Evolutionary conservation across 2,797 vertebrate genomes (phyloP), one percentile per base, ranked within the genome.

Genomic region (Cyprinodon diabolis): DNA sequence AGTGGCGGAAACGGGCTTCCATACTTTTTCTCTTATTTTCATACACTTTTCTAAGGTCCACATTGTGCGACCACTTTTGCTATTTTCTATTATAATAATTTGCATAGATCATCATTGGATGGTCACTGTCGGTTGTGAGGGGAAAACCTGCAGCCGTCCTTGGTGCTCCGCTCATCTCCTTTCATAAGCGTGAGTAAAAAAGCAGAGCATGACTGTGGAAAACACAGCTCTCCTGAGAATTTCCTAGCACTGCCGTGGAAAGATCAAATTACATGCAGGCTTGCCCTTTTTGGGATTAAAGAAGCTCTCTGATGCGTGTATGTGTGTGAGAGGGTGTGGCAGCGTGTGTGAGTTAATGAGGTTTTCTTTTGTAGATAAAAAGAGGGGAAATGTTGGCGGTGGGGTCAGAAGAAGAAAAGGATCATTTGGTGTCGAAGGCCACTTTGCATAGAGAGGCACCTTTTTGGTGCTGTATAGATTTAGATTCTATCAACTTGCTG

Each of bases 231-330:
- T 79, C 54, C 70, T 74, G 78, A 73, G 81, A 65, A 80, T 84
- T 78, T 85, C 76, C 79, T 74, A 74, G 73, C 72, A 75, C 58
- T 9, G 0, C 19, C 30, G 19, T 21, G 0, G 81, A 84, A 77
- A 87, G 81, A 84, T 85, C 79, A 71, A 80, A 78, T 85, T 72
- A 72, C 76, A 69, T 21, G 43, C 75, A 60, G 63, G 56, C 21
- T 60, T 48, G 68, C 30, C 52, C 81, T 78, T 8, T 1, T 65
- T 58, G 45, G 75, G 82, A 88, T 89, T 88, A 87, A 83, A 69
- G 80, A 73, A 76, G 74, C 72, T 72, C 70, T 68, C 72, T 63
- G 62, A 67, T 84, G 71, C 2, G 40, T 75, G 75, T 47, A 65
- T 75, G 74, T 62, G 81, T 52, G 77, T 54, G 67, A n/a, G 63